phyloP scores from a whole-genome alignment of 2,113 vertebrate genomes.

The Prionailurus bengalensis region DNA sequence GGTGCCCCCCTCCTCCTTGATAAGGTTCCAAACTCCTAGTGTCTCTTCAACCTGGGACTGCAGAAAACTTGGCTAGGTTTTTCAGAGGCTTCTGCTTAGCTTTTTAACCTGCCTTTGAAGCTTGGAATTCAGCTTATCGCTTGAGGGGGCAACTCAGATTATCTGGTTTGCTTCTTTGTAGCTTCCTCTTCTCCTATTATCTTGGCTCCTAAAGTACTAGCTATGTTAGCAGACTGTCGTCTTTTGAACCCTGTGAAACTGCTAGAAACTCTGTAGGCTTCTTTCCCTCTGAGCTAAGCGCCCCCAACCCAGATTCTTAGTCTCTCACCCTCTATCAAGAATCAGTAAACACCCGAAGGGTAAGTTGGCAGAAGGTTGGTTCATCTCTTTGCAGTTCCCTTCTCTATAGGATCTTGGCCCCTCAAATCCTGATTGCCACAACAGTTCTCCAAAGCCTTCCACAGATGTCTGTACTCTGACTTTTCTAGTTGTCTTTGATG shows the following conservation, averaged over 20 bases:
- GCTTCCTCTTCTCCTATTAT: constrained; percentile 39
- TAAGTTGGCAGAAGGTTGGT: not conserved
- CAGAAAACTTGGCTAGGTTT: not conserved
- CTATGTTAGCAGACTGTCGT: not conserved
- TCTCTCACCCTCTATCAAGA: not conserved
- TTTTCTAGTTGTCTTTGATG: not conserved
- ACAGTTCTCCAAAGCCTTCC: not conserved
- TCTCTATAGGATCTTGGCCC: not conserved
- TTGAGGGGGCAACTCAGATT: not conserved
- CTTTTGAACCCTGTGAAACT: not conserved
- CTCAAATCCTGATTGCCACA: not conserved
- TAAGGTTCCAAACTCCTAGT: not conserved
- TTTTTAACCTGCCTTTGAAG: constrained; percentile 34
- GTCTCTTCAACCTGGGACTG: not conserved
- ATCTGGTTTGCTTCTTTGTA: not conserved
- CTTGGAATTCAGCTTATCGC: not conserved
- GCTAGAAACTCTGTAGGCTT: not conserved
- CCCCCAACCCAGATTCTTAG: not conserved
- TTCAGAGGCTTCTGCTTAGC: constrained; percentile 1
- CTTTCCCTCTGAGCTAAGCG: not conserved
- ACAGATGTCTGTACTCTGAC: not conserved
- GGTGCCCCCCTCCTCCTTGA: not conserved
- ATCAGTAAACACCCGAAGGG: not conserved
- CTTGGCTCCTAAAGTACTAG: not conserved
- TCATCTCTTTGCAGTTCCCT: not conserved